These are phyloP conservation scores for Hyles vespertilio DNA, from an alignment of 1,140 invertebrate species.

Conservation along the genomic window DNA sequence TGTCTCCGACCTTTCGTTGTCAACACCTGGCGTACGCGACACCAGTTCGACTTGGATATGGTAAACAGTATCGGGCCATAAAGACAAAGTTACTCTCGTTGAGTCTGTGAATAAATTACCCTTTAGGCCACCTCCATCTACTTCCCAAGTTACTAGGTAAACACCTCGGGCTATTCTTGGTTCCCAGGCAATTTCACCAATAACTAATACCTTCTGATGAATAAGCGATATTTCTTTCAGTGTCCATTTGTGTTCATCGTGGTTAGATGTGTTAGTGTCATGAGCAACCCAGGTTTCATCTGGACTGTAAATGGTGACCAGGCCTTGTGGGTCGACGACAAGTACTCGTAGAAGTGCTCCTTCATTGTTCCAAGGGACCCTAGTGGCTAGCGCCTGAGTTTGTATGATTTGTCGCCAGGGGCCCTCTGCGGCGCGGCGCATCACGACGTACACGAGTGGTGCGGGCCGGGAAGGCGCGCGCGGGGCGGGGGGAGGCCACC, in stretches of 20 bases:
- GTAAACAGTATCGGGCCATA: conserved; percentile 88
- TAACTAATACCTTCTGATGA: conserved; percentile 83
- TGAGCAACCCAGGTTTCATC: conserved; percentile 79
- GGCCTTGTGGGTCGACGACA: conserved; percentile 79
- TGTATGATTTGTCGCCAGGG: conserved; percentile 82
- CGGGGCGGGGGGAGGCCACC: conserved; percentile 78
- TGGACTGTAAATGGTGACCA: conserved; percentile 82
- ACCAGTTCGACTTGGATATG: conserved; percentile 85
- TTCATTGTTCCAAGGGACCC: conserved; percentile 77
- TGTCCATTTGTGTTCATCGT: conserved; percentile 76
- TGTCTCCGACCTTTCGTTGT: conserved; percentile 78
- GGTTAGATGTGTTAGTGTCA: conserved; percentile 75
- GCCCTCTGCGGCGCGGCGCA: conserved; percentile 77
- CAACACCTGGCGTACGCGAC: conserved; percentile 76
- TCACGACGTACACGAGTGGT: conserved; percentile 82
- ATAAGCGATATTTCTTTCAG: conserved; percentile 81
- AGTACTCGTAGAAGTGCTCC: conserved; percentile 79
- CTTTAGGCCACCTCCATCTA: conserved; percentile 87
- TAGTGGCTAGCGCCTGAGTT: conserved; percentile 77
- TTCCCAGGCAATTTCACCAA: conserved; percentile 86
- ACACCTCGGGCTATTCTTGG: conserved; percentile 79
- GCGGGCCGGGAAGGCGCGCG: conserved; percentile 67
- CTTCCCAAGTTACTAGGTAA: conserved; percentile 89
- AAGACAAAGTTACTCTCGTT: conserved; percentile 84
- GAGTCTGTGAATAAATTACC: conserved; percentile 89